Conservation (phyloP, 2,113 vertebrate species). For the Cairina moschata region DNA sequence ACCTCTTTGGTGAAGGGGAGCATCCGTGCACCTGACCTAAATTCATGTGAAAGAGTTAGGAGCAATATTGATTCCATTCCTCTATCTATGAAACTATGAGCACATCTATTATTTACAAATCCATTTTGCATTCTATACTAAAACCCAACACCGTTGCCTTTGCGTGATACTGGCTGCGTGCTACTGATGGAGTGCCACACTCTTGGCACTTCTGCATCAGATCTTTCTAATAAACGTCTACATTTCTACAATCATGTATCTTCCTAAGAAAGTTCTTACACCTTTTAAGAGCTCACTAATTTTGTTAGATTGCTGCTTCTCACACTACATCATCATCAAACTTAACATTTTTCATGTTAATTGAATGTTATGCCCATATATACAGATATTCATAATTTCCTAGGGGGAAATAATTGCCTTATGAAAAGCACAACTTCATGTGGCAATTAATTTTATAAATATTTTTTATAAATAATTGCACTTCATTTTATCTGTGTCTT, state of each 20-base stretch:
- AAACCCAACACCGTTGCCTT: not conserved
- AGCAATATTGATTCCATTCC: not conserved
- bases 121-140: constrained; percentile 13
- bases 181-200: not conserved
- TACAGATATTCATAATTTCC: constrained; percentile 34
- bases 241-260: not conserved
- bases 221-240: not conserved
- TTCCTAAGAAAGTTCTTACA: not conserved
- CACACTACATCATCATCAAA: not conserved
- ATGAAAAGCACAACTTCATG: not conserved
- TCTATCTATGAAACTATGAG: not conserved
- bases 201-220: not conserved
- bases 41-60: not conserved
- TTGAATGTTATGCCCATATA: not conserved
- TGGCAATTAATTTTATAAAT: not conserved
- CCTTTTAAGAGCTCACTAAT: not conserved
- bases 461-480: not conserved
- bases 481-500: not conserved
- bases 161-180: not conserved
- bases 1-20: not conserved
- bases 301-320: not conserved
- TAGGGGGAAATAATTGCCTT: not conserved
- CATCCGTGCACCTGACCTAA: not conserved
- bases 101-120: not conserved
- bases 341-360: constrained; percentile 32